Conservation (phyloP, 2,888 invertebrate genomes). For the Andrena praecox region DNA sequence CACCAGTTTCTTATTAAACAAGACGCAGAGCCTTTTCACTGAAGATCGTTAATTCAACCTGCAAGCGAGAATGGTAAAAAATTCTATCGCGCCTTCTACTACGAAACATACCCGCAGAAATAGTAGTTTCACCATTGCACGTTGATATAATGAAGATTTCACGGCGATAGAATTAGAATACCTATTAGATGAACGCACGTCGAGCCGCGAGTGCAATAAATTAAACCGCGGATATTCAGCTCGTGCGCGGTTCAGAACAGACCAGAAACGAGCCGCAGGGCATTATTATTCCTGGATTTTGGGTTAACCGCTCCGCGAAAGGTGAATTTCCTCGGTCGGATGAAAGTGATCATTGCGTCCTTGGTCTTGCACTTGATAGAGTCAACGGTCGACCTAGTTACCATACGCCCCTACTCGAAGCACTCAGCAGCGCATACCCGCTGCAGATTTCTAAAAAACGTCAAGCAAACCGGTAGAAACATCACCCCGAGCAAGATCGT, state of each 20-base stretch:
- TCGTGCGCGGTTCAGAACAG: background rate
- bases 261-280: background rate
- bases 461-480: slow-evolving; percentile 19
- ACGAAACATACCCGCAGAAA: background rate
- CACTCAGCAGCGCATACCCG: slow-evolving; percentile 6
- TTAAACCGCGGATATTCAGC: background rate
- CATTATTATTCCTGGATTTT: slow-evolving; percentile 17
- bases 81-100: background rate
- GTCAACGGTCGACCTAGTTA: slow-evolving; percentile 66
- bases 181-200: background rate
- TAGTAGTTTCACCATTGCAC: background rate
- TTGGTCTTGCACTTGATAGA: slow-evolving; percentile 74
- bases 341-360: slow-evolving; percentile 76
- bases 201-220: background rate
- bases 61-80: background rate
- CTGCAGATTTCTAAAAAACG: slow-evolving; percentile 65
- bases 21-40: background rate
- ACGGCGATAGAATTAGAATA: background rate
- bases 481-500: background rate
- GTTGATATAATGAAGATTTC: background rate
- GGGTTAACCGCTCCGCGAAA: background rate
- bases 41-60: background rate
- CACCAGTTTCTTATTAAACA: background rate
- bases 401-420: slow-evolving; percentile 8
- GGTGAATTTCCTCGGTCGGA: slow-evolving; percentile 34